phyloP scores from a whole-genome alignment of 2,113 vertebrate genomes.

The Cololabis saira region DNA sequence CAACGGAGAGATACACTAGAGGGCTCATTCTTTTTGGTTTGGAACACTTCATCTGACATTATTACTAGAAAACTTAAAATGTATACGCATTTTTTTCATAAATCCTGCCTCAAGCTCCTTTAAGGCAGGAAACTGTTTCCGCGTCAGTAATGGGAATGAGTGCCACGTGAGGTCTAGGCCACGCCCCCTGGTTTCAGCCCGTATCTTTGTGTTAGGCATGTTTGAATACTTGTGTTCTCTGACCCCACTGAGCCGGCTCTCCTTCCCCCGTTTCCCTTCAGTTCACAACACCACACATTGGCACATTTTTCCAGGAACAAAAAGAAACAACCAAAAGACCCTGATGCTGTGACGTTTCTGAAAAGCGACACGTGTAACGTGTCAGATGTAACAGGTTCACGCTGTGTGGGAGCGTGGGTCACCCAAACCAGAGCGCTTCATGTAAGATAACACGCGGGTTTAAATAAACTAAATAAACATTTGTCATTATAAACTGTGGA shows the following conservation, averaged over 20 bases:
- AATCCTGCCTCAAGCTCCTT: too few species aligned
- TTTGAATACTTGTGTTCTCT: slow-evolving; percentile 31
- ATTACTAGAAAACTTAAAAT: too few species aligned
- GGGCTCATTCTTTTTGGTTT: too few species aligned
- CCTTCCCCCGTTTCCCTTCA: slow-evolving; percentile 14
- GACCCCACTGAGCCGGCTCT: slow-evolving; percentile 22
- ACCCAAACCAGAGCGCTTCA: slow-evolving; percentile 1
- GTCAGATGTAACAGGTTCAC: slow-evolving; percentile 1
- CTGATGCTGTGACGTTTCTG: slow-evolving; percentile 42
- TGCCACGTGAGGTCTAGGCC: too few species aligned
- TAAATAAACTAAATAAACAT: slow-evolving; percentile 46
- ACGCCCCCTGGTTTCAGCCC: not conserved
- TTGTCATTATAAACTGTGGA: slow-evolving; percentile 30
- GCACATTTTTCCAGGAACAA: slow-evolving; percentile 48
- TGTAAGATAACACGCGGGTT: not conserved
- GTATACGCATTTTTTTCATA: too few species aligned
- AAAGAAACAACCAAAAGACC: slow-evolving; percentile 78
- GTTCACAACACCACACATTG: slow-evolving; percentile 5
- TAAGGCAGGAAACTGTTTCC: not conserved
- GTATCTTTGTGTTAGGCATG: slow-evolving; percentile 30
- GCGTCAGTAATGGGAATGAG: too few species aligned
- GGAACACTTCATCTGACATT: too few species aligned
- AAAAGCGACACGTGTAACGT: slow-evolving; percentile 8
- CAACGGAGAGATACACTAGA: too few species aligned
- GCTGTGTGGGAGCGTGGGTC: slow-evolving; percentile 4